Evolutionary conservation across 64 coral and sea anemone species (phyloP), one percentile per base, ranked within the genome.

Genomic region (Orbicella faveolata): DNA sequence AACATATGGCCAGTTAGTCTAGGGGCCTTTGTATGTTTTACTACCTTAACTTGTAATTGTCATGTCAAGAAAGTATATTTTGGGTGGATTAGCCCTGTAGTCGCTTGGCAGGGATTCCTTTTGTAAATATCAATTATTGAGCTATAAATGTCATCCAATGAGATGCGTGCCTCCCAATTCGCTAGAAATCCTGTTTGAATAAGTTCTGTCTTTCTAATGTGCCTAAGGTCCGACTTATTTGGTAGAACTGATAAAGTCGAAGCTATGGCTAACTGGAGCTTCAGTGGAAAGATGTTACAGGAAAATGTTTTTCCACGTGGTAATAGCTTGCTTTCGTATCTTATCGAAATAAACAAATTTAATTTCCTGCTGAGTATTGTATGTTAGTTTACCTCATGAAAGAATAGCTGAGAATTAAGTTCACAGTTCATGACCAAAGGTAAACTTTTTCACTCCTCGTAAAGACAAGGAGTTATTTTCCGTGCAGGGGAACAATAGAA

Each of bases 101-200:
- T 65, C 82, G 82, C 39, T 68, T 53, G 41, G 65, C 61, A 65
- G 65, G 39, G 65, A 85, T 85, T 85, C 66, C 65, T 72, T 72
- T 85, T 72, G 64, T 85, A 41, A 83, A 63, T 70, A 70, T 63
- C 55, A 48, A 67, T 39, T 83, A 68, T 68, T 83, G 80, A 85
- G 19, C 61, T 85, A 57, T 79, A 59, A 23, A 85, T 85, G 64
- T 72, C 82, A 72, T 44, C 35, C 57, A 63, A 52, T 85, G 82
- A 23, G 73, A 85, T 81, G 79, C 52, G 10, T 2, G 35, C 17
- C 2, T 14, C 37, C 21, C 34, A 14, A 44, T 85, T 52, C 1
- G 9, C 20, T 72, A 72, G 64, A n/a, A 52, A 15, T 30, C n/a
- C 6, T 73, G 39, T 52, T 70, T 70, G 67, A 23, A 19, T 73